A percentile compares a stretch with the other conserved stretches of the same genome.
phyloP scores from a whole-genome alignment of 2,113 vertebrate genomes.

The Amphiprion percula region DNA sequence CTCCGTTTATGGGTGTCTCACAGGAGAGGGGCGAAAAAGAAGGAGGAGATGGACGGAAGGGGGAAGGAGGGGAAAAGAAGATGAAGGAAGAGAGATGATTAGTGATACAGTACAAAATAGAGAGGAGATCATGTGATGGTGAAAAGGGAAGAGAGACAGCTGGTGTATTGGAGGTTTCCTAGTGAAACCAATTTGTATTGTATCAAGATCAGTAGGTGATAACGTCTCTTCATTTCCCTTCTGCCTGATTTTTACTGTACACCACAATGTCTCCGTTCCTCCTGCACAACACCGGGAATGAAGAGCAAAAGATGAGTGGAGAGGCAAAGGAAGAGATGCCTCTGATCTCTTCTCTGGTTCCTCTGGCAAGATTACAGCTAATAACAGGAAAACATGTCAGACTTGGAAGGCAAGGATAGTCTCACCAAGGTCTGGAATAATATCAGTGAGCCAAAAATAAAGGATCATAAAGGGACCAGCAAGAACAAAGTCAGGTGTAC shows the following conservation, averaged over 20 bases:
- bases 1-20: constrained; percentile 59
- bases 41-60: constrained; percentile 2
- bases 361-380: constrained; percentile 57
- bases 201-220: constrained; percentile 67
- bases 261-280: constrained; percentile 45
- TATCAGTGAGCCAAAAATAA: constrained; percentile 21
- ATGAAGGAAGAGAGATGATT: constrained; percentile 30
- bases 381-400: constrained; percentile 38
- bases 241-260: constrained; percentile 64
- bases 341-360: constrained; percentile 56
- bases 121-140: neutral
- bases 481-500: neutral
- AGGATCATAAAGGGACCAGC: constrained; percentile 2
- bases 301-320: constrained; percentile 61
- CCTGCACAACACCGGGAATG: constrained; percentile 22
- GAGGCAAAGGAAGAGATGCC: constrained; percentile 31
- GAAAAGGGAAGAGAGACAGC: constrained; percentile 7
- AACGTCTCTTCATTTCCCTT: constrained; percentile 73
- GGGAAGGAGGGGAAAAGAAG: constrained; percentile 3
- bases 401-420: constrained; percentile 21
- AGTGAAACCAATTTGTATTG: constrained; percentile 71
- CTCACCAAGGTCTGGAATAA: constrained; percentile 10
- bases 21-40: constrained; percentile 13
- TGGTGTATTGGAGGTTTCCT: constrained; percentile 49
- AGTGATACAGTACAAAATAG: constrained; percentile 38